These are phyloP conservation scores for Aphrophora alni DNA, from an alignment of 2,888 invertebrate species.

Conservation along the genomic window DNA sequence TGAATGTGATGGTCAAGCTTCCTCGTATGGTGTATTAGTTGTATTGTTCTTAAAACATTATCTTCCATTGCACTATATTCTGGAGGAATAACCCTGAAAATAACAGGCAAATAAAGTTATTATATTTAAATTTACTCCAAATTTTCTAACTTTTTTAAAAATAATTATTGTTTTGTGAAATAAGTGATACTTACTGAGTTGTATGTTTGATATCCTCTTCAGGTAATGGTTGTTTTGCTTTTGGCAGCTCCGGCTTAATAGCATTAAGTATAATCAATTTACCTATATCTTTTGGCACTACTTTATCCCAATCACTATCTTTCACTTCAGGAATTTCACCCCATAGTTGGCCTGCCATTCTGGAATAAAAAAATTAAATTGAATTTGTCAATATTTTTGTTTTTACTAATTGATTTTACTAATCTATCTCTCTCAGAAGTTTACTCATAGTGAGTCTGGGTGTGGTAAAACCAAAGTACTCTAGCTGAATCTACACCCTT, in stretches of 20 bases:
- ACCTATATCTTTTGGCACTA: conserved; percentile 39
- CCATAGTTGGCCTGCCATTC: conserved; percentile 35
- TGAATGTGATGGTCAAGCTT: neutral
- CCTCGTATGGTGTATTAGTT: conserved; percentile 40
- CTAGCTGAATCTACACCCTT: no score
- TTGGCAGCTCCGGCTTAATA: conserved; percentile 37
- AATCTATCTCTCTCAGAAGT: no score
- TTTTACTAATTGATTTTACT: no score
- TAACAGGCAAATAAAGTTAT: neutral
- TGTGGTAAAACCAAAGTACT: no score
- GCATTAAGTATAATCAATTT: conserved; percentile 40
- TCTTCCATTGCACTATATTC: conserved; percentile 38
- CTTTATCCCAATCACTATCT: conserved; percentile 37
- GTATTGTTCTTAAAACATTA: conserved; percentile 35
- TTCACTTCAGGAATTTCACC: conserved; percentile 35
- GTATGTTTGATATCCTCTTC: conserved; percentile 29
- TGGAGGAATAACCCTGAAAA: conserved; percentile 19
- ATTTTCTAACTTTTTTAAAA: no score
- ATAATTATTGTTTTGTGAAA: no score
- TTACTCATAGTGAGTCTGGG: no score
- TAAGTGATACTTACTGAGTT: conserved; percentile 16
- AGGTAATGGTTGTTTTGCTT: conserved; percentile 35
- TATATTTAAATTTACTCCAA: neutral
- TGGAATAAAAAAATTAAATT: neutral
- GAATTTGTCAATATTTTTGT: no score